Evolutionary conservation across 2,113 vertebrate genomes (phyloP).

Genomic region (Dipodomys spectabilis): DNA sequence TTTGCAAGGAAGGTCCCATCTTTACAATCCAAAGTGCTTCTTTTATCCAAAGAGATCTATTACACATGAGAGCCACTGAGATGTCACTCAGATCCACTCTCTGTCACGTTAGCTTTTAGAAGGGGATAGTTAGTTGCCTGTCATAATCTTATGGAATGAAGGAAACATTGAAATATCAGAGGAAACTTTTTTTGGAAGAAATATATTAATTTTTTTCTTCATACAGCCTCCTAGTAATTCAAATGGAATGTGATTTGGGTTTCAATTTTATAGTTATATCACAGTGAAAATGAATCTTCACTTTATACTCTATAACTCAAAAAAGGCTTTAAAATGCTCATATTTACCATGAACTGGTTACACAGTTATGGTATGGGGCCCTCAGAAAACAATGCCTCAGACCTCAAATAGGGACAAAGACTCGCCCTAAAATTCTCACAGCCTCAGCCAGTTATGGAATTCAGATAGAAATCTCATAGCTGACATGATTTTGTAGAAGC

Average conservation of each 20-base stretch:
- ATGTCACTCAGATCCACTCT: neutral
- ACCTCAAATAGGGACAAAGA: neutral
- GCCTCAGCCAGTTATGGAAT: neutral
- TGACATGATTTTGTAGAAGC: conserved; percentile 7
- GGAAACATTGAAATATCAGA: neutral
- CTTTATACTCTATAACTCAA: neutral
- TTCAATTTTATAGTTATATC: neutral
- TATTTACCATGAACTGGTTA: neutral
- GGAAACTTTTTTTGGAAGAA: conserved; percentile 18
- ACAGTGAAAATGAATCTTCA: conserved; percentile 5
- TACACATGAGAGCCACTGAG: neutral
- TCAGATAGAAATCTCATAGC: neutral
- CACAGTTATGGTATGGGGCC: neutral
- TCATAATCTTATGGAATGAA: conserved; percentile 17
- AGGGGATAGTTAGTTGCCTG: neutral
- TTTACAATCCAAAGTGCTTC: neutral
- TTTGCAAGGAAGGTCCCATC: neutral
- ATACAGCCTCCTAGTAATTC: neutral
- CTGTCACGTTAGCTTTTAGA: neutral
- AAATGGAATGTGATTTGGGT: neutral
- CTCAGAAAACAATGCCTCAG: neutral
- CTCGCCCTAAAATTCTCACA: neutral
- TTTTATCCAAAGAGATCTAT: neutral
- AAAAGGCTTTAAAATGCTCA: neutral
- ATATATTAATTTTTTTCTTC: conserved; percentile 9